Percentiles rank a stretch among this genome's conserved stretches.
Conservation (phyloP, 1,140 invertebrate genomes). For the Drosophila pseudoananassae region DNA sequence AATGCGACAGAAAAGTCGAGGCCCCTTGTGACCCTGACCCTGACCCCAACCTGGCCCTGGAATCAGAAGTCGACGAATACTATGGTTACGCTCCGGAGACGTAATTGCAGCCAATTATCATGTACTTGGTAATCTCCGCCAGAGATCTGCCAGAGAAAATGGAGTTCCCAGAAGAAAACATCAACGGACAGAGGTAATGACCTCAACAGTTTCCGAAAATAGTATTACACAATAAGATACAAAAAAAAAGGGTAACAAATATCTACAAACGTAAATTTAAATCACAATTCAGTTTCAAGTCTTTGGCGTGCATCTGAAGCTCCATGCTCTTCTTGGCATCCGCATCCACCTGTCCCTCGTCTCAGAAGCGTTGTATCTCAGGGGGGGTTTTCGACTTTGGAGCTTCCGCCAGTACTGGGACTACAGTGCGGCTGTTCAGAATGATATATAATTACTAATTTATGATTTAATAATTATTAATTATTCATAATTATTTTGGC, state of each 20-base stretch:
- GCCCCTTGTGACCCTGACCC: constrained; percentile 30
- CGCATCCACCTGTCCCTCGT: constrained; percentile 4
- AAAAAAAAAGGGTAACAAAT: constrained; percentile 22
- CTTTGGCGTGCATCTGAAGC: constrained; percentile 26
- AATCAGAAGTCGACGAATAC: not conserved
- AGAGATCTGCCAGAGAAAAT: constrained; percentile 29
- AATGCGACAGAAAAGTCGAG: constrained; percentile 9
- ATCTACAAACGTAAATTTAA: constrained; percentile 44
- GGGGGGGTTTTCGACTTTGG: constrained; percentile 22
- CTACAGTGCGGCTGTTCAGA: constrained; percentile 48
- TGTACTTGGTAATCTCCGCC: constrained; percentile 5
- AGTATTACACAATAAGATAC: not conserved
- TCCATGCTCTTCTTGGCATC: not conserved
- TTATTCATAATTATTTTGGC: constrained; percentile 40
- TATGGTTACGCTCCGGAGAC: not conserved
- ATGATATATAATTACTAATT: too few relatives aligned
- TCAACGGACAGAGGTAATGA: not conserved
- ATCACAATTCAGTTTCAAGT: constrained; percentile 61
- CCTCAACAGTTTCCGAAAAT: not conserved
- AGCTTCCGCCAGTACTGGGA: constrained; percentile 57
- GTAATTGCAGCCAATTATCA: constrained; percentile 38
- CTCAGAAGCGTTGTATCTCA: constrained; percentile 72
- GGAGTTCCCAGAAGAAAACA: constrained; percentile 19
- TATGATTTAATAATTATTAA: too few relatives aligned
- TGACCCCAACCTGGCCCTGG: constrained; percentile 26